Evolutionary conservation across 2,888 invertebrate species (phyloP), one percentile per base, ranked within the genome.

Genomic region (Bugulina stolonifera): DNA sequence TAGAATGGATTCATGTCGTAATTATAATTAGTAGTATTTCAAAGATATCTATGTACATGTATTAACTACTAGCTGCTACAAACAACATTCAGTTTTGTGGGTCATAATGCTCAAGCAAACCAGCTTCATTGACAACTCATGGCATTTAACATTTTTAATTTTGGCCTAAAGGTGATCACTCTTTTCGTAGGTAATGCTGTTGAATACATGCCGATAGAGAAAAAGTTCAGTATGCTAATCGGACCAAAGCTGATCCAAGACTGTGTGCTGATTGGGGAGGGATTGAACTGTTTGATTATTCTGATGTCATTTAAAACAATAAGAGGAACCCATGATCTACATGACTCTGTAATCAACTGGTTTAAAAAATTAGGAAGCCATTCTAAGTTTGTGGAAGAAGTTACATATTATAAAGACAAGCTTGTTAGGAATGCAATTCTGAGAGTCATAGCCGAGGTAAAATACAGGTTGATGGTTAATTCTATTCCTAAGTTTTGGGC

Each of bases 341-440:
- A 43, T 10, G 43, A 43, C 5, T 27, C 64, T 29, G 27, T 27
- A 29, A 32, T 34, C 5, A 27, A 64, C 32, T 64, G 64, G 64
- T 32, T 64, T 2, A 64, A 22, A 22, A 64, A 32, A 32, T 10
- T 64, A 14, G 64, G 64, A 14, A 64, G 32, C 32, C 25, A 10
- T 27, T 22, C 64, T 18, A 27, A 25, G 5, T 14, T 10, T 64
- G 18, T 29, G 10, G 32, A 25, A 2, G 64, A 64, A 14, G n/a
- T 64, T 29, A 29, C 27, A 32, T 5, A 64, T 34, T 64, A 64
- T 27, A 64, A 64, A 64, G 64, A 64, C 32, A 64, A 64, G n/a
- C 29, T 32, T 32, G 27, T 64, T 14, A 64, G 32, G 5, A 64
- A 64, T 29, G 64, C 25, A n/a, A 14, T 64, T 25, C 64, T 64